Evolutionary conservation across 2,797 vertebrate genomes (phyloP).

Genomic region (Heliangelus exortis): DNA sequence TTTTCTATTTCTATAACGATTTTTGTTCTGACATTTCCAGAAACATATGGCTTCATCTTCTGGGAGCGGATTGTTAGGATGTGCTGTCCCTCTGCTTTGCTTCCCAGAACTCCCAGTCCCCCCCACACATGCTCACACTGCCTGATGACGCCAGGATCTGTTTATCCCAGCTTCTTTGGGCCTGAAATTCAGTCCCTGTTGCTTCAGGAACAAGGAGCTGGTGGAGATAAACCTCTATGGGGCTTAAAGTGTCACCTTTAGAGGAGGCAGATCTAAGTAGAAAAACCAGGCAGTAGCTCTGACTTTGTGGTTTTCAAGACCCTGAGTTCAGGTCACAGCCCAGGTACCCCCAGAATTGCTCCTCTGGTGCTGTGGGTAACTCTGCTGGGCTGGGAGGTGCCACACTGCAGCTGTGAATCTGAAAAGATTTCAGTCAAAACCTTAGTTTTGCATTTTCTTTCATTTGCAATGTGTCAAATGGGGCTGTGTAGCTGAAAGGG

Average conservation of each 20-base stretch:
- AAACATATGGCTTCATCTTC: slow-evolving; percentile 56
- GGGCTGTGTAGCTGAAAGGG: neutral
- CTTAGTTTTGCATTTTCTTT: neutral
- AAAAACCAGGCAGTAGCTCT: neutral
- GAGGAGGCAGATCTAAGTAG: neutral
- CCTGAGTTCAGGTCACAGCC: neutral
- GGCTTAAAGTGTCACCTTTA: neutral
- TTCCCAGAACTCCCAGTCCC: slow-evolving; percentile 39
- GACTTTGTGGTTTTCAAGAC: accelerated
- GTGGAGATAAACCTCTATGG: accelerated
- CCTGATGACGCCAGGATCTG: neutral
- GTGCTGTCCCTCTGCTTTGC: slow-evolving; percentile 47
- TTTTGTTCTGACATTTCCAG: slow-evolving; percentile 60
- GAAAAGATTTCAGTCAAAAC: neutral
- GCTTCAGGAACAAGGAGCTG: neutral
- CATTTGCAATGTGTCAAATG: accelerated
- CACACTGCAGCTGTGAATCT: neutral
- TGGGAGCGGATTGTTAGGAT: neutral
- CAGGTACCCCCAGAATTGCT: neutral
- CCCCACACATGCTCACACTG: slow-evolving; percentile 28
- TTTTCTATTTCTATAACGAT: slow-evolving; percentile 51
- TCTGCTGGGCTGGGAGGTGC: neutral
- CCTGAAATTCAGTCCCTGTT: neutral
- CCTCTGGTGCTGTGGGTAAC: neutral
- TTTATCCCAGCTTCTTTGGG: neutral